phyloP scores from a whole-genome alignment of 2,797 vertebrate genomes.

The Karalla daura region DNA sequence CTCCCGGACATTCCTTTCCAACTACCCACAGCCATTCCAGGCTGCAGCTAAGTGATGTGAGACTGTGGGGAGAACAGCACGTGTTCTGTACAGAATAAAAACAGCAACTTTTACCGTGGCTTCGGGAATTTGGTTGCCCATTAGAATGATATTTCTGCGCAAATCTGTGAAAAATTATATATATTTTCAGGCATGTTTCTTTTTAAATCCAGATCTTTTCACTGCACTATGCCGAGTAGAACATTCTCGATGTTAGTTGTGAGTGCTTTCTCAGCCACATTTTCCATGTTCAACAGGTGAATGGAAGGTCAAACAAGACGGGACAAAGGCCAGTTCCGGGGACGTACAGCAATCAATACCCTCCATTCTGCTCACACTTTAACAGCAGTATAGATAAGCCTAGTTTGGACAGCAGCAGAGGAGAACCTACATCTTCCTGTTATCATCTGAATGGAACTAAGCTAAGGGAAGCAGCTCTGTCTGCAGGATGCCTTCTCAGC shows the following conservation, averaged over 20 bases:
- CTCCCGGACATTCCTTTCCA: no score
- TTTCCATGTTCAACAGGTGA: conserved; percentile 50
- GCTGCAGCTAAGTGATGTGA: no score
- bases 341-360: conserved; percentile 52
- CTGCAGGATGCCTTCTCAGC: conserved; percentile 52
- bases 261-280: conserved; percentile 8
- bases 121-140: no score
- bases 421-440: conserved; percentile 77
- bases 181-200: not conserved
- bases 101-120: no score
- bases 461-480: conserved; percentile 54
- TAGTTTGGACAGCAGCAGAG: conserved; percentile 45
- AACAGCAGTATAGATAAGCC: conserved; percentile 71
- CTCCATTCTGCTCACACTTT: conserved; percentile 56
- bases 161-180: conserved; percentile 1
- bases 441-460: conserved; percentile 81
- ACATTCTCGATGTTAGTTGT: conserved; percentile 19
- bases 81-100: no score
- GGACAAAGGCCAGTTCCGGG: conserved; percentile 50
- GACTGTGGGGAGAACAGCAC: no score
- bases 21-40: no score
- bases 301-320: conserved; percentile 46
- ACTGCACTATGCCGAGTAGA: not conserved
- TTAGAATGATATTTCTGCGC: not conserved
- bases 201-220: not conserved